phyloP scores from a whole-genome alignment of 2,888 invertebrate genomes.

The Unio pictorum region DNA sequence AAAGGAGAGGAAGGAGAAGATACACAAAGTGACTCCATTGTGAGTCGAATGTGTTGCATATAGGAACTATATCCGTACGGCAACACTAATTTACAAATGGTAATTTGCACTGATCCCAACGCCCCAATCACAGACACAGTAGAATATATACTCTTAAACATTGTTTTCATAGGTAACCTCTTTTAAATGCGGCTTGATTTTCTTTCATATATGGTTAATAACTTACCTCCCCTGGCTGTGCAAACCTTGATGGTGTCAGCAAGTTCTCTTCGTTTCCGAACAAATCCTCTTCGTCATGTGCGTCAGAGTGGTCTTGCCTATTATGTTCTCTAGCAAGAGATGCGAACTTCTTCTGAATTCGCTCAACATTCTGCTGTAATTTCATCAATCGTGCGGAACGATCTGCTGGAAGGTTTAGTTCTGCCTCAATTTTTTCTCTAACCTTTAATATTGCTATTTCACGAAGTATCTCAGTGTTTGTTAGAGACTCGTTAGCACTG shows the following conservation, averaged over 20 bases:
- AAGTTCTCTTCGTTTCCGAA: constrained; percentile 8
- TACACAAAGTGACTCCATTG: too few relatives aligned
- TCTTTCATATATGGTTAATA: not conserved
- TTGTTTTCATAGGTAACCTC: too few relatives aligned
- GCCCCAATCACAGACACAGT: too few relatives aligned
- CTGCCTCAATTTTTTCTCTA: constrained; percentile 31
- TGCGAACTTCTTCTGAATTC: constrained; percentile 5
- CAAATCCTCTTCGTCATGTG: constrained; percentile 17
- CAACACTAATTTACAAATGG: too few relatives aligned
- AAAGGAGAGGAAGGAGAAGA: too few relatives aligned
- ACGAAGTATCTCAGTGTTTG: constrained; percentile 16
- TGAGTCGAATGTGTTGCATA: too few relatives aligned
- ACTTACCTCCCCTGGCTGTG: constrained; percentile 40
- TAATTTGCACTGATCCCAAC: too few relatives aligned
- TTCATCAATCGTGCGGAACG: constrained; percentile 21
- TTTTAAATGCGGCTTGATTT: not conserved
- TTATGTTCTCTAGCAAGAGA: constrained; percentile 2
- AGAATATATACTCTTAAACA: too few relatives aligned
- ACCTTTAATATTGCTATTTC: constrained; percentile 32
- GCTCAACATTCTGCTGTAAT: not conserved
- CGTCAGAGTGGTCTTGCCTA: constrained; percentile 4
- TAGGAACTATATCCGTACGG: too few relatives aligned
- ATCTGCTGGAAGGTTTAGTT: constrained; percentile 33
- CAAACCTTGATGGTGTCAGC: constrained; percentile 36
- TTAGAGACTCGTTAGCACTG: not conserved